A percentile compares a stretch with the other conserved stretches of the same genome.
phyloP scores from a whole-genome alignment of 2,113 vertebrate species.

The Micromys minutus region DNA sequence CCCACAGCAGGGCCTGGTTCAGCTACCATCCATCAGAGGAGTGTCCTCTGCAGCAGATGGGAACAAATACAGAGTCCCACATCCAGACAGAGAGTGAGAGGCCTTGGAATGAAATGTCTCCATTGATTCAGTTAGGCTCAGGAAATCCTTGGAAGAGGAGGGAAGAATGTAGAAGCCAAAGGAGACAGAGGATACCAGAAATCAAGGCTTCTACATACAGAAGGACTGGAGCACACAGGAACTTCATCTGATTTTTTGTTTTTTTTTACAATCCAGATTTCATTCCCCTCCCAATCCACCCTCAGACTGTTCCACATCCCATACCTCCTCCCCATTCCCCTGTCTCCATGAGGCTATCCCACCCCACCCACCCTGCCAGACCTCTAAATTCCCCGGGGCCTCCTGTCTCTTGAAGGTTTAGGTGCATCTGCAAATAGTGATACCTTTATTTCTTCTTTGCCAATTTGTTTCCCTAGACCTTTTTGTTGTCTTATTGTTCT shows the following conservation, averaged over 20 bases:
- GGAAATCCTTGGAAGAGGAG: not conserved
- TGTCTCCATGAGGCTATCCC: no score
- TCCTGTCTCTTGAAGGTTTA: no score
- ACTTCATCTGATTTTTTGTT: not conserved
- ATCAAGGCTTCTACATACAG: not conserved
- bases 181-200: not conserved
- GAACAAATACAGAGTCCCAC: not conserved
- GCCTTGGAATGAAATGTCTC: not conserved
- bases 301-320: no score
- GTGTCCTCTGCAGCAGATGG: not conserved
- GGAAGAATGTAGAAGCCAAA: not conserved
- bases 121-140: not conserved
- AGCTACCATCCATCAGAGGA: not conserved
- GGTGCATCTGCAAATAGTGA: no score
- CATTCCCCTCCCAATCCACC: no score
- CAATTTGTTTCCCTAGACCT: no score
- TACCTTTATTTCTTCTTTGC: no score
- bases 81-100: not conserved
- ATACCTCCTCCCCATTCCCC: no score
- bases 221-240: not conserved
- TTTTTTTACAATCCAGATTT: no score
- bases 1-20: not conserved
- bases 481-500: no score
- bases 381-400: no score
- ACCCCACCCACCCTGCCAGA: no score